Conservation (phyloP, 2,888 invertebrate species). For the Erpobdella octoculata region DNA sequence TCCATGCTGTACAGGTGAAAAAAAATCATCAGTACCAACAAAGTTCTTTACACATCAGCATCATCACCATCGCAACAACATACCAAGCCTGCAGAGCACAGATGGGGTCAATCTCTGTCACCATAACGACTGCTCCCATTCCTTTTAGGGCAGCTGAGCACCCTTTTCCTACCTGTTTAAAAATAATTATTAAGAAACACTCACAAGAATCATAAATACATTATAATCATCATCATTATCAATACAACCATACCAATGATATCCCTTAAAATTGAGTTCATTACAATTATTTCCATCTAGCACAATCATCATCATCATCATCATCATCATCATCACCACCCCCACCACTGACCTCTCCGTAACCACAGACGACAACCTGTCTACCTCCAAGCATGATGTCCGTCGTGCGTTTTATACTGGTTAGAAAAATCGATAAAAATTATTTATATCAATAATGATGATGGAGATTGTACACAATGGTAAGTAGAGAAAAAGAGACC, state of each 20-base stretch:
- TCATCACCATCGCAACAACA: constrained; percentile 55
- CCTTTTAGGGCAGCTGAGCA: constrained; percentile 88
- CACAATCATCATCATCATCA: too few relatives aligned
- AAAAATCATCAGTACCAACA: not conserved
- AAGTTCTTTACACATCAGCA: not conserved
- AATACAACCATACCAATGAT: too few relatives aligned
- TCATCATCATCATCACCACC: not conserved
- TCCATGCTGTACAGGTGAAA: constrained; percentile 36
- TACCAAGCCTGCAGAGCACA: constrained; percentile 88
- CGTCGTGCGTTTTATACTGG: constrained; percentile 85
- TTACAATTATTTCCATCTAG: too few relatives aligned
- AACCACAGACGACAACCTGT: constrained; percentile 93
- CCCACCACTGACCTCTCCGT: constrained; percentile 69
- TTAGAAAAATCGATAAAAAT: too few relatives aligned
- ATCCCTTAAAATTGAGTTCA: too few relatives aligned
- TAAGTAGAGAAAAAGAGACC: too few relatives aligned
- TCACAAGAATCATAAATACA: too few relatives aligned
- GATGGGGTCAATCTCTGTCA: constrained; percentile 98
- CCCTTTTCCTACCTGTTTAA: constrained; percentile 85
- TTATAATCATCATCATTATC: too few relatives aligned
- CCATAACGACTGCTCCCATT: constrained; percentile 87
- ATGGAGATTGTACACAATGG: too few relatives aligned
- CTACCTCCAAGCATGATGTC: constrained; percentile 99
- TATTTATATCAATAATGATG: too few relatives aligned
- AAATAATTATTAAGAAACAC: too few relatives aligned